Evolutionary conservation across 2,888 invertebrate species (phyloP), one percentile per base, ranked within the genome.

Genomic region (Mesorhabditis belari): DNA sequence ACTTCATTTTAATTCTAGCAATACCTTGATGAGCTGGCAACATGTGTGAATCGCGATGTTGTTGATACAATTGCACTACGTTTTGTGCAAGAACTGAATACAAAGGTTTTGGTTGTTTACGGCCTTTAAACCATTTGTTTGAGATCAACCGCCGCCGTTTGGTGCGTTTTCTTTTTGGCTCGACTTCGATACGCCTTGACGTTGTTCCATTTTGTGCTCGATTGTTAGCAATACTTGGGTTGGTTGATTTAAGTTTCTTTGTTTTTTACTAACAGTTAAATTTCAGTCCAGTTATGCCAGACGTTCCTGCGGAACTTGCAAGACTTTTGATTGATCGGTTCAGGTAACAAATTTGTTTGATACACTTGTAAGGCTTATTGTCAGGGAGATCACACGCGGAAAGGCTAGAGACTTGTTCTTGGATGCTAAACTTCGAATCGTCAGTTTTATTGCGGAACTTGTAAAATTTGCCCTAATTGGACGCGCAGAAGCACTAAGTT

Each of bases 391-490:
- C 17, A 54, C 26, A 5, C 23, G 25, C 19, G 54, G 25, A 17
- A 23, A 54, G 17, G 9, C 6, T 24, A 24, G 24, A 6, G 12
- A n/a, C 24, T 9, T 25, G n/a, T 25, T 54, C 26, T 25, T 17
- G 19, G 19, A 25, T 26, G 6, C 23, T 25, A 54, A 54, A 25
- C 5, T 24, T 28, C 5, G 25, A 29, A 29, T 28, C 29, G 67
- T 70, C 26, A 64, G 69, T 61, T 78, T 71, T 64, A 70, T 78
- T 24, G 64, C 72, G 19, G 77, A 77, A 63, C 51, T 78, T 63
- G 76, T 76, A 17, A 79, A 79, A 64, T 79, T 79, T 57, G 67
- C 67, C 19, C 58, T 77, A 25, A 61, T 79, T 19, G 76, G 76
- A 6, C 74, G 77, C 25, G 77, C 78, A n/a, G 77, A 79, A 61